Evolutionary conservation across 2,113 vertebrate species (phyloP).

Genomic region (Daphoenositta chrysoptera): DNA sequence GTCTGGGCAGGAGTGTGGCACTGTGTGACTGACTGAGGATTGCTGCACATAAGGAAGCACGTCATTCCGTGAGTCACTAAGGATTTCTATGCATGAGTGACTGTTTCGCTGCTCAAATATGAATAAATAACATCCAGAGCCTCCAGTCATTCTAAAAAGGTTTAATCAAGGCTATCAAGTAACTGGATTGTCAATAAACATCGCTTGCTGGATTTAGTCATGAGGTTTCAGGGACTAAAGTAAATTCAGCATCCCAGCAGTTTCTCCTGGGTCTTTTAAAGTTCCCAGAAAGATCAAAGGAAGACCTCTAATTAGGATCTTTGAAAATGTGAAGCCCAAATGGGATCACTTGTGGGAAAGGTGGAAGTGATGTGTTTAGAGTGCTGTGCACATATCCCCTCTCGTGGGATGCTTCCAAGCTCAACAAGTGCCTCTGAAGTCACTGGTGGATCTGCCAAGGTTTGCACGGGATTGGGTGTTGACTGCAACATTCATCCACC

Average conservation of each 20-base stretch:
- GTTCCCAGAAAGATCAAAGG: background rate
- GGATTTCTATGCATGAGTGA: conserved; percentile 25
- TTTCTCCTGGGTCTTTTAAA: background rate
- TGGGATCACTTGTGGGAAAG: background rate
- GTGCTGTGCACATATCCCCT: background rate
- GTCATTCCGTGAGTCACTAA: background rate
- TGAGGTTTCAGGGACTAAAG: background rate
- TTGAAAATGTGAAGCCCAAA: background rate
- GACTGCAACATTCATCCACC: background rate
- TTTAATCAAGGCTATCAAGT: conserved; percentile 55
- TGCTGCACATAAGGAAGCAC: conserved; percentile 15
- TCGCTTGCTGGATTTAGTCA: conserved; percentile 2
- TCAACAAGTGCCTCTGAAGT: background rate
- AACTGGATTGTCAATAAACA: conserved; percentile 16
- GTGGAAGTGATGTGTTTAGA: background rate
- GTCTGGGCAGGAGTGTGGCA: background rate
- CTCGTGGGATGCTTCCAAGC: background rate
- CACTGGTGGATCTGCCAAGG: background rate
- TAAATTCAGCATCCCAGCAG: background rate
- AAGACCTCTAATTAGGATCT: background rate
- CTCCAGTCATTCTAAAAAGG: conserved; percentile 33
- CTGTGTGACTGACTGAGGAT: background rate
- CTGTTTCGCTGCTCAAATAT: background rate
- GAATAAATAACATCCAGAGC: conserved; percentile 40
- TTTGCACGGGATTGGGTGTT: rapidly evolving